Evolutionary conservation across 2,113 vertebrate genomes (phyloP), one percentile per base, ranked within the genome.

Genomic region (Indicator indicator): DNA sequence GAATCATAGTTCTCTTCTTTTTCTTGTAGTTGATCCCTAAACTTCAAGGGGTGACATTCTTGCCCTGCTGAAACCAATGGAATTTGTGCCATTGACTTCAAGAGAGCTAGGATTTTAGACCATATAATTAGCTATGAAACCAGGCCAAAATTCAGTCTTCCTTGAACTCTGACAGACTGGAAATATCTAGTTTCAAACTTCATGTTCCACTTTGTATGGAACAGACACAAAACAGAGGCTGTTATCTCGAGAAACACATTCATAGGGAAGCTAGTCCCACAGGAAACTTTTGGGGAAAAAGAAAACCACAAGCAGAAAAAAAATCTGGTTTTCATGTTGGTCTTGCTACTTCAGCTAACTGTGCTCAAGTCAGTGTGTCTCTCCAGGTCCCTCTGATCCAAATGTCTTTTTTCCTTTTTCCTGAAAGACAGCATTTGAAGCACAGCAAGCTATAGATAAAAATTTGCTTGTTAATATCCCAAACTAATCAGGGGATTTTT

Each of bases 11-110:
- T 52, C 50, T 4, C 64, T 50, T 33, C 6, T 16, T 74, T 81
- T 60, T 62, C 74, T 65, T 48, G 54, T 46, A 90, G 60, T 8
- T 84, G 52, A 68, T 52, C 17, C 70, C 67, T 84, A 74, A 87
- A 70, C 32, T 63, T 32, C 55, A 69, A 77, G 36, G 6, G 16
- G 26, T 78, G 36, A 89, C 16, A 63, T 59, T 84, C 80, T 79
- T 85, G 32, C 38, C 50, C 12, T 21, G 32, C 19, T 71, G 75
- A 83, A 95, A 77, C 20, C 54, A 78, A 62, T 44, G 20, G 4
- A 32, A 88, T 91, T 64, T 94, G 42, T 94, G 82, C 48, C 89
- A 52, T 24, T 92, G 84, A 76, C 75, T 89, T 91, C 54, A 68
- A 70, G 71, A 79, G 15, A 85, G n/a, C 21, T 59, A 83, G 52